Percentiles rank a stretch among this genome's conserved stretches.
Evolutionary conservation across 2,113 vertebrate genomes (phyloP).

Genomic region (Eulemur macaco): DNA sequence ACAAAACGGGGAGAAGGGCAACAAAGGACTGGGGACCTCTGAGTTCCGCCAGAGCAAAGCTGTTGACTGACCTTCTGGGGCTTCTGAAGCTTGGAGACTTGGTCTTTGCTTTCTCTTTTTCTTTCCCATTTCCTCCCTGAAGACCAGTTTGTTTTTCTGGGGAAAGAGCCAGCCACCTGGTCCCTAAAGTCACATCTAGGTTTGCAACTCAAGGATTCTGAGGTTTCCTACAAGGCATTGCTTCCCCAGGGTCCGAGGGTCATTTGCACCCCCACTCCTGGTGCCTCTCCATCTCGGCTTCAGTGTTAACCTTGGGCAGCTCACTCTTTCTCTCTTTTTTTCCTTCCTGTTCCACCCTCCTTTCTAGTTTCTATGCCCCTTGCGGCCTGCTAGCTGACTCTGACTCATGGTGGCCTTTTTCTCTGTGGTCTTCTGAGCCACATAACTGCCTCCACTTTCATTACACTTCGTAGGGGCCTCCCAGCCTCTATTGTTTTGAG

Average conservation of each 20-base stretch:
- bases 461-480: background rate
- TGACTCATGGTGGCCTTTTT: background rate
- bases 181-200: background rate
- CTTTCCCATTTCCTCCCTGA: constrained; percentile 44
- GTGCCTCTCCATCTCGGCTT: background rate
- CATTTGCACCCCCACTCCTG: background rate
- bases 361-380: background rate
- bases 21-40: background rate
- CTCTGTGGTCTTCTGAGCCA: background rate
- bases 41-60: background rate
- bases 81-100: background rate
- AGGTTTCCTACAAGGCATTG: background rate
- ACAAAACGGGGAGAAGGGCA: constrained; percentile 1
- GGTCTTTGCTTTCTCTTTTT: background rate
- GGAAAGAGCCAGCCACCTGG: background rate
- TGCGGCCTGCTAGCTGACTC: background rate
- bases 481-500: background rate
- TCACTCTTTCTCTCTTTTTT: background rate
- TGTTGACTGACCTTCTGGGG: background rate
- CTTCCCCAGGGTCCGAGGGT: background rate
- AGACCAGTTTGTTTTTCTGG: background rate
- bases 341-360: background rate
- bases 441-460: background rate
- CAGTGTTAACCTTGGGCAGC: background rate
- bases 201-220: background rate